A percentile compares a stretch with the other conserved stretches of the same genome.
These are phyloP conservation scores for Aethes cnicana DNA, from an alignment of 2,888 invertebrate genomes.

Conservation along the genomic window DNA sequence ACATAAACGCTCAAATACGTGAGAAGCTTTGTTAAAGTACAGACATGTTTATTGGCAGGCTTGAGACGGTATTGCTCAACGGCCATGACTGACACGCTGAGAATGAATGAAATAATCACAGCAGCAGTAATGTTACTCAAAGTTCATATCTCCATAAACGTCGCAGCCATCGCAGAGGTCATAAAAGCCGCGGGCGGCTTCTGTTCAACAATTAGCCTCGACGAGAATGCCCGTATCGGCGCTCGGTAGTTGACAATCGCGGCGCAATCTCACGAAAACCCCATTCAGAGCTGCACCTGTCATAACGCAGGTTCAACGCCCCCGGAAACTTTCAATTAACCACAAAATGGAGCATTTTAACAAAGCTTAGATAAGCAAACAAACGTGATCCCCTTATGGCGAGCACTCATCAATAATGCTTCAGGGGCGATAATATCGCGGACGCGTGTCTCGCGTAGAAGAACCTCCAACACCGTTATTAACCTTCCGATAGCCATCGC, in stretches of 20 bases:
- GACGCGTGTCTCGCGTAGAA: constrained; percentile 75
- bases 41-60: constrained; percentile 50
- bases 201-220: constrained; percentile 74
- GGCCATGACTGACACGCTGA: constrained; percentile 58
- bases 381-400: constrained; percentile 74
- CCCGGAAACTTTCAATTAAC: constrained; percentile 67
- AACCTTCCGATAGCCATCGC: constrained; percentile 76
- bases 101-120: constrained; percentile 77
- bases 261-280: constrained; percentile 77
- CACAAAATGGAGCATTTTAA: constrained; percentile 62
- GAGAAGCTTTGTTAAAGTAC: constrained; percentile 66
- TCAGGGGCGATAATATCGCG: constrained; percentile 74
- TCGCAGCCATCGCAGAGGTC: constrained; percentile 52
- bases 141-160: constrained; percentile 71
- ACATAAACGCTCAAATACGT: constrained; percentile 46
- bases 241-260: constrained; percentile 68
- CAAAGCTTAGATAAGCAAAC: constrained; percentile 73
- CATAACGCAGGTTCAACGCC: constrained; percentile 65
- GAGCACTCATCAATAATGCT: constrained; percentile 78
- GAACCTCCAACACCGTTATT: constrained; percentile 80
- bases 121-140: constrained; percentile 68
- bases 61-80: constrained; percentile 62
- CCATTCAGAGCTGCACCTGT: constrained; percentile 77
- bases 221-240: constrained; percentile 59
- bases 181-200: constrained; percentile 68